phyloP scores from a whole-genome alignment of 2,113 vertebrate genomes.

The Oryzias celebensis region DNA sequence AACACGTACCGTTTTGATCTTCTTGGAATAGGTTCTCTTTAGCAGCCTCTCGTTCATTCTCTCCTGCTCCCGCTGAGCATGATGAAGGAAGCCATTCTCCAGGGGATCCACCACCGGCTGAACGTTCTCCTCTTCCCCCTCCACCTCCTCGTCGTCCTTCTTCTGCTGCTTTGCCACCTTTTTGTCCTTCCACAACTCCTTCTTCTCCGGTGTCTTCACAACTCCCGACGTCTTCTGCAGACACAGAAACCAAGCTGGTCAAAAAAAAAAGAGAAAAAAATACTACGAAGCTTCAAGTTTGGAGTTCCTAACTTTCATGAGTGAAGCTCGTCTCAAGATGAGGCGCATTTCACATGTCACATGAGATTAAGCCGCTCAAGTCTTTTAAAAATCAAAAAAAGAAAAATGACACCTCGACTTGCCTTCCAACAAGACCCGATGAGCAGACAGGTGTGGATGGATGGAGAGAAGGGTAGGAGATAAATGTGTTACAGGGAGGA shows the following conservation, averaged over 20 bases:
- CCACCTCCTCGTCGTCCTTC: constrained; percentile 77
- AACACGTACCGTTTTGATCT: constrained; percentile 88
- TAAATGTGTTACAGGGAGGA: constrained; percentile 38
- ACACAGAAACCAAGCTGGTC: neutral
- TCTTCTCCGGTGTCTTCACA: constrained; percentile 87
- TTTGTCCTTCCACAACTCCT: constrained; percentile 82
- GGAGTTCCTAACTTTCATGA: neutral
- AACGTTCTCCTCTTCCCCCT: constrained; percentile 85
- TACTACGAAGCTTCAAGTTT: neutral
- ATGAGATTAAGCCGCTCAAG: constrained; percentile 24
- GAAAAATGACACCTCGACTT: constrained; percentile 8
- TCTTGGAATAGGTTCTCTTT: constrained; percentile 90
- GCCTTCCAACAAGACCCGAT: constrained; percentile 19
- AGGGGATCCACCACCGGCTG: constrained; percentile 79
- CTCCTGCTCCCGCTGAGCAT: constrained; percentile 85
- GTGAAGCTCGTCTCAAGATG: neutral
- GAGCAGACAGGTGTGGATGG: constrained; percentile 27
- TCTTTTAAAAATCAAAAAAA: constrained; percentile 35
- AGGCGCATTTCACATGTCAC: neutral
- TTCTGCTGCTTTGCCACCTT: constrained; percentile 82
- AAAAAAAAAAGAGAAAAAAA: neutral
- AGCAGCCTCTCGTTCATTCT: constrained; percentile 86
- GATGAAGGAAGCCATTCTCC: constrained; percentile 87
- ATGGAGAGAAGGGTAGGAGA: constrained; percentile 37
- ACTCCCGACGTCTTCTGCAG: constrained; percentile 85